These are phyloP conservation scores for Rhizoglyphus robini DNA, from an alignment of 1,140 invertebrate species.

Conservation along the genomic window DNA sequence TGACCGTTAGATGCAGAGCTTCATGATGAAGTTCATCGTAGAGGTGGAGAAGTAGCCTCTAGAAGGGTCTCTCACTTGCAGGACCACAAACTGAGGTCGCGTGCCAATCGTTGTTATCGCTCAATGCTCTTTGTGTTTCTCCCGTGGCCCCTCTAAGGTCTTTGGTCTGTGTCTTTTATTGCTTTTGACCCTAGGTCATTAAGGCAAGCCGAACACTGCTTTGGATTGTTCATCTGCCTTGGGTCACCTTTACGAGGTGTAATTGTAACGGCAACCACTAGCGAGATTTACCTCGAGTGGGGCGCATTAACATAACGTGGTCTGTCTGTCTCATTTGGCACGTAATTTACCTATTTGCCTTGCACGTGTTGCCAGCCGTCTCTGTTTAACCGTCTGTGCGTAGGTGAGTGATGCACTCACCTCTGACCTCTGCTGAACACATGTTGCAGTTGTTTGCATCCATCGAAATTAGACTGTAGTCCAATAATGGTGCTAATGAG, in stretches of 20 bases:
- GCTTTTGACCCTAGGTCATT: slow-evolving; percentile 5
- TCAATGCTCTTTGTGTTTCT: too few relatives aligned
- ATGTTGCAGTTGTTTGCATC: neutral
- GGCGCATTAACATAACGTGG: too few relatives aligned
- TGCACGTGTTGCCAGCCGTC: neutral
- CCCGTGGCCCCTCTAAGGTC: neutral
- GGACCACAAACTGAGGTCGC: neutral
- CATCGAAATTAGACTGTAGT: neutral
- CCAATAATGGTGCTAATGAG: neutral
- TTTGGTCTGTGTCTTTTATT: slow-evolving; percentile 8
- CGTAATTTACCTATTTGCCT: slow-evolving; percentile 1
- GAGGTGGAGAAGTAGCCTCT: neutral
- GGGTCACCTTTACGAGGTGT: neutral
- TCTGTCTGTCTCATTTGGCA: too few relatives aligned
- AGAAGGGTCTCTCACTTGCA: neutral
- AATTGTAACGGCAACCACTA: too few relatives aligned
- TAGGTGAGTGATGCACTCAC: neutral
- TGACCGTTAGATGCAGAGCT: slow-evolving; percentile 1
- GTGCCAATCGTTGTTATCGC: too few relatives aligned
- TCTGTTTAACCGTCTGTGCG: too few relatives aligned
- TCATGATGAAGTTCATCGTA: too few relatives aligned
- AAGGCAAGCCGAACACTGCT: neutral
- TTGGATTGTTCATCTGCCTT: neutral
- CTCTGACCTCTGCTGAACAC: neutral
- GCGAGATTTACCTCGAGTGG: too few relatives aligned